A percentile compares a stretch with the other conserved stretches of the same genome.
phyloP scores from a whole-genome alignment of 1,140 invertebrate genomes.

The Aphis craccivora region DNA sequence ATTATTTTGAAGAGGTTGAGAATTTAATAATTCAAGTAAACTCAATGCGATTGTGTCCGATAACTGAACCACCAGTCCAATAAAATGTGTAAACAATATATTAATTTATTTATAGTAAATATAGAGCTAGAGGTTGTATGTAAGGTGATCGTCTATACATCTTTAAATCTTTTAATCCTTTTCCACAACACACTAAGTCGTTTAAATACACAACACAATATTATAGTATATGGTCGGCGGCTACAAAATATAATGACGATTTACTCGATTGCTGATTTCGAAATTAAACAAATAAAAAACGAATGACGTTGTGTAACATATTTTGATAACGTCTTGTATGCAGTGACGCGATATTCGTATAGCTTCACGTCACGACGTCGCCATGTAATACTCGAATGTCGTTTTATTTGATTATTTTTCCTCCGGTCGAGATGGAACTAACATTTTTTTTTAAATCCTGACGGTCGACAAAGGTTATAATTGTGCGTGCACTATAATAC shows the following conservation, averaged over 20 bases:
- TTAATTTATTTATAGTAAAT: not conserved
- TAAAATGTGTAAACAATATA: not conserved
- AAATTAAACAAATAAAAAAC: not conserved
- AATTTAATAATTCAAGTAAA: not conserved
- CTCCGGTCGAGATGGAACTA: no score
- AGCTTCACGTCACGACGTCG: not conserved
- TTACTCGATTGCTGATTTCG: not conserved
- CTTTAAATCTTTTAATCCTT: not conserved
- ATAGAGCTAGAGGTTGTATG: not conserved
- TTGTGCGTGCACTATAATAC: not conserved
- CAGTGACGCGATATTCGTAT: not conserved
- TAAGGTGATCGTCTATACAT: not conserved
- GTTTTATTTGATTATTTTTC: not conserved
- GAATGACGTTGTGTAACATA: not conserved
- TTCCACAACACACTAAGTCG: not conserved
- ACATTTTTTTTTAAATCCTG: no score
- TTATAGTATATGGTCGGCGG: not conserved
- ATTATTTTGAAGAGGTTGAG: not conserved
- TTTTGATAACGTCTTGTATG: not conserved
- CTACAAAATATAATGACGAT: not conserved
- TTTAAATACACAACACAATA: not conserved
- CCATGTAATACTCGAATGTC: not conserved
- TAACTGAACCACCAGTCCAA: not conserved
- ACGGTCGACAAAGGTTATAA: not conserved
- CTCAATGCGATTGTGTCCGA: not conserved